phyloP scores from a whole-genome alignment of 2,888 invertebrate species.

The Papilio gigon region DNA sequence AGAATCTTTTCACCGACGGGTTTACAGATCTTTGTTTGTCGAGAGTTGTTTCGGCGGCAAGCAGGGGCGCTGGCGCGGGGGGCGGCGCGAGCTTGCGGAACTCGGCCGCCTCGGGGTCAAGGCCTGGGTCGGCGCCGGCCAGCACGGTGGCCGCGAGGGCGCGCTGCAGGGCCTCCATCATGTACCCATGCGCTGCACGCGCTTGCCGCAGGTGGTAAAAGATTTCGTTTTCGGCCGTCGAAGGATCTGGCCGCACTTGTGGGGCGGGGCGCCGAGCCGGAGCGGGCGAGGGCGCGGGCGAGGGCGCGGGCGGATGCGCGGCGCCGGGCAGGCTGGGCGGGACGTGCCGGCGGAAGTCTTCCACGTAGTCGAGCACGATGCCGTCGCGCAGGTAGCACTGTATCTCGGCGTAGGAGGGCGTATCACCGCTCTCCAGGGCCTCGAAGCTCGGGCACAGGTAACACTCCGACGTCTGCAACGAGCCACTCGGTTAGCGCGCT shows the following conservation, averaged over 20 bases:
- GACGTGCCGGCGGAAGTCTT: slow-evolving; percentile 70
- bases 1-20: slow-evolving; percentile 14
- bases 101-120: slow-evolving; percentile 38
- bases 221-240: slow-evolving; percentile 57
- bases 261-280: slow-evolving; percentile 25
- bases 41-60: too few species aligned
- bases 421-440: slow-evolving; percentile 77
- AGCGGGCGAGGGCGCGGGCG: slow-evolving; percentile 34
- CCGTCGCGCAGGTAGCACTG: slow-evolving; percentile 69
- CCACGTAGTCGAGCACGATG: slow-evolving; percentile 71
- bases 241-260: slow-evolving; percentile 31
- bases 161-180: slow-evolving; percentile 56
- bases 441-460: slow-evolving; percentile 80
- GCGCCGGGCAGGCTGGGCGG: slow-evolving; percentile 52
- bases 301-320: slow-evolving; percentile 26
- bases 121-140: slow-evolving; percentile 23
- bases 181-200: slow-evolving; percentile 61
- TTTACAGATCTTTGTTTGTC: neutral
- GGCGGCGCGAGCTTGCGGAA: slow-evolving; percentile 27
- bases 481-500: slow-evolving; percentile 44
- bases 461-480: slow-evolving; percentile 68
- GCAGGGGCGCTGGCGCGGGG: neutral
- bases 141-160: slow-evolving; percentile 44
- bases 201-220: slow-evolving; percentile 55
- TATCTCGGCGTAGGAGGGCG: slow-evolving; percentile 73